phyloP scores from a whole-genome alignment of 2,888 invertebrate genomes.

The Ectobius pallidus region DNA sequence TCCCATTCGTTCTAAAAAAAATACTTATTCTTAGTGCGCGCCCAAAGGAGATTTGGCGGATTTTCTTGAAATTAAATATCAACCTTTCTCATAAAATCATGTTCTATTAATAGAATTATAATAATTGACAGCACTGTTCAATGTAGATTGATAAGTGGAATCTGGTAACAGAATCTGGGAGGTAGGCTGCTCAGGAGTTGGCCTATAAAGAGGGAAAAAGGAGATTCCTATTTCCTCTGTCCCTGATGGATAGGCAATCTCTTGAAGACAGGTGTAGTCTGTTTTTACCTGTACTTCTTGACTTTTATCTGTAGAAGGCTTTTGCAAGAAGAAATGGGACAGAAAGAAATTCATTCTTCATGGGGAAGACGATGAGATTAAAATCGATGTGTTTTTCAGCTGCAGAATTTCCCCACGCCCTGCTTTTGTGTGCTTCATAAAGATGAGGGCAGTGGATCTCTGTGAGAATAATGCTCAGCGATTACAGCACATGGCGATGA shows the following conservation, averaged over 20 bases:
- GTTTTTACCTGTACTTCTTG: conserved; percentile 14
- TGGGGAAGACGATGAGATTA: not conserved
- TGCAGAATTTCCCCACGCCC: conserved; percentile 12
- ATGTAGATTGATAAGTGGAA: too few relatives aligned
- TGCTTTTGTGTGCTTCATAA: conserved; percentile 13
- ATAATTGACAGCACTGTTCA: too few relatives aligned
- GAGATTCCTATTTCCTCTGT: too few relatives aligned
- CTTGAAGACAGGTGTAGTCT: not conserved
- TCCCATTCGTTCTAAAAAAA: too few relatives aligned
- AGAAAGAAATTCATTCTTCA: conserved; percentile 5
- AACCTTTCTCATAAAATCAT: too few relatives aligned
- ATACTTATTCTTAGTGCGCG: too few relatives aligned
- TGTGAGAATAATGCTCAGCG: not conserved
- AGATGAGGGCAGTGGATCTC: conserved; percentile 7
- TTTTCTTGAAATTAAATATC: too few relatives aligned
- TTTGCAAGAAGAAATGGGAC: conserved; percentile 9
- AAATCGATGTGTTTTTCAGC: conserved; percentile 12
- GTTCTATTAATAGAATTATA: too few relatives aligned
- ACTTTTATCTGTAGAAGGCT: not conserved
- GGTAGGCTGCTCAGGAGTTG: too few relatives aligned
- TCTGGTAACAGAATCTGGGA: too few relatives aligned
- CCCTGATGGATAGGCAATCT: conserved; percentile 9
- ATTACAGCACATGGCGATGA: not conserved
- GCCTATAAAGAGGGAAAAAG: too few relatives aligned
- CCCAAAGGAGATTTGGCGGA: too few relatives aligned